Base-by-base conservation (phyloP, 1,140 invertebrate species). In the Trigoniulus corallinus region DNA sequence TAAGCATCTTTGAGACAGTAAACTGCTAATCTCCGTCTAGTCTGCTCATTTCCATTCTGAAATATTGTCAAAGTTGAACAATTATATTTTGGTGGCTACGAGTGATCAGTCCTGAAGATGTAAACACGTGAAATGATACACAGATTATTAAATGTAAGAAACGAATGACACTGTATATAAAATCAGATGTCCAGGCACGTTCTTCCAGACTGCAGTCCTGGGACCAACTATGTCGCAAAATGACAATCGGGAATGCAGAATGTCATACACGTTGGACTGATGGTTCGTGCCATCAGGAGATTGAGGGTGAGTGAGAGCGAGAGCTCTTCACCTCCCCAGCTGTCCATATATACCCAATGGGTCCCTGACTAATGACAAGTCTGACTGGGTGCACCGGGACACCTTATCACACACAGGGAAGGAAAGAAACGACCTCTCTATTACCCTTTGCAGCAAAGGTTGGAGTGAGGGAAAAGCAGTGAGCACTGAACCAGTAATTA, bases 1-100 rank as follows among this genome's bases (percentile, higher is more conserved):
- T 92, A 86, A 1, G 96, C 94, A 75, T 99, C 96, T 71, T 99
- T 99, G 37, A 99, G 70, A 67, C 96, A 99, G 65, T 99, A 99
- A 58, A 99, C 89, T 1, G 96, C 96, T 34, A 99, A 69, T 53
- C 89, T 61, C n/a, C 74, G 61, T 26, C 76, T 52, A 3, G 63
- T 65, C 34, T 60, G 56, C 47, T 63, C 61, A 53, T 62, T 61
- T 23, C 62, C 61, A 50, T 70, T 74, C 62, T 78, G 72, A 22
- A 23, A 39, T 26, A 10, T 39, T 20, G 7, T 39, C 25, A 26
- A 10, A 47, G 4, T 7, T 47, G 4, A 34, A 7, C 25, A 26
- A 20, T 47, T 39, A 18, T n/a, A 22, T 23, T 39, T 47, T 12
- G 10, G 18, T 4, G 21, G 21, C 21, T n/a, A n/a, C n/a, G n/a